Base-by-base conservation (phyloP, 2,113 vertebrate species). In the Himantopus leucocephalus region DNA sequence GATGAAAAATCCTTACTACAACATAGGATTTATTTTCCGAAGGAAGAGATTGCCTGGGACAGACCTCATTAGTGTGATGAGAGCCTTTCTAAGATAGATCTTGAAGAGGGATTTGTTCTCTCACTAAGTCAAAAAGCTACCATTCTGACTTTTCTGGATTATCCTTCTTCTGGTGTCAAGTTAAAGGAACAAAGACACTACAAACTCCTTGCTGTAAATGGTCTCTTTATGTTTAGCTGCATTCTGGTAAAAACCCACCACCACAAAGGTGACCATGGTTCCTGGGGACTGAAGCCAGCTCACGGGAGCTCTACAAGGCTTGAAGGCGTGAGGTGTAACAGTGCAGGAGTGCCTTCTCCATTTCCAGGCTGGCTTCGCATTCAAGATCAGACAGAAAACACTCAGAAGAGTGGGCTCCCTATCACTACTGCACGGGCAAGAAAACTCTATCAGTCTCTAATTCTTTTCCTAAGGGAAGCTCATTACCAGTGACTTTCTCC, bases 1-100 rank as follows among this genome's bases (percentile, higher is more conserved):
- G 50, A 79, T 79, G 67, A 85, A 94, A 97, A 92, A 59, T 87
- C 67, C 77, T 59, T 85, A 50, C 77, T 92, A 76, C 58, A 74
- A 63, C 29, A 32, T 9, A 72, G 67, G 58, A 88, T 95, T 92
- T 95, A 60, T 91, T 96, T 89, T 90, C 70, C 77, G 62, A 96
- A 94, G 67, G 26, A 41, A 67, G 52, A 90, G 47, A 71, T 73
- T 85, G 50, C 45, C 35, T 52, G 47, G 47, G 47, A 91, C 58
- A 87, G 43, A 66, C 34, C 18, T 94, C 59, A 91, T 91, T 90
- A 83, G 8, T 29, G 35, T 88, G 75, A 83, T 91, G 83, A 96
- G 85, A 67, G 20, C 50, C 23, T 81, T 84, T 83, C 59, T 67
- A 81, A 59, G 48, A 85, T 5, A 75, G 62, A 83, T 92, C 5